phyloP scores from a whole-genome alignment of 1,140 invertebrate species.

The Dufourea novaeangliae region DNA sequence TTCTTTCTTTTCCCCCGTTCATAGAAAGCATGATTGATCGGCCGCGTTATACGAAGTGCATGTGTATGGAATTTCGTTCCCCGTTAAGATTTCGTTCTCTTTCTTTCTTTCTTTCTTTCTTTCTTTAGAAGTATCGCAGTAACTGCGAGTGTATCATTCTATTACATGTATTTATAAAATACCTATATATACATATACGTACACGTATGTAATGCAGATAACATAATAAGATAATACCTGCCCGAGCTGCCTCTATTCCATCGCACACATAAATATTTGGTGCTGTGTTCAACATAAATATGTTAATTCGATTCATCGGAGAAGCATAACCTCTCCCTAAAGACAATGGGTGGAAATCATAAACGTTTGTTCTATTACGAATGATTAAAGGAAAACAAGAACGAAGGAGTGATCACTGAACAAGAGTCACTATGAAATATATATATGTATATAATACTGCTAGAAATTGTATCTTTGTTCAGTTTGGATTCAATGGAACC shows the following conservation, averaged over 20 bases:
- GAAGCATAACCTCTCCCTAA: slow-evolving; percentile 42
- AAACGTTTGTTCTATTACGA: slow-evolving; percentile 27
- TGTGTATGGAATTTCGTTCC: slow-evolving; percentile 18
- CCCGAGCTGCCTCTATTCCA: slow-evolving; percentile 74
- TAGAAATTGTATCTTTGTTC: slow-evolving; percentile 33
- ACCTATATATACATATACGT: slow-evolving; percentile 71
- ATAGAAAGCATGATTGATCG: slow-evolving; percentile 60
- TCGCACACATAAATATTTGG: slow-evolving; percentile 67
- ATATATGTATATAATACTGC: slow-evolving; percentile 42
- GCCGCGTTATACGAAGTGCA: slow-evolving; percentile 57
- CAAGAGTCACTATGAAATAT: slow-evolving; percentile 23
- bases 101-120: slow-evolving; percentile 11
- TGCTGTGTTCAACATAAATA: slow-evolving; percentile 64
- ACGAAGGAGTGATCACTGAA: slow-evolving; percentile 25
- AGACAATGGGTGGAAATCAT: slow-evolving; percentile 42
- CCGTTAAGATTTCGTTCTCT: slow-evolving; percentile 2
- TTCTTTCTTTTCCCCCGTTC: slow-evolving; percentile 18
- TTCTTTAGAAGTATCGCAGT: slow-evolving; percentile 49
- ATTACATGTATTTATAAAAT: slow-evolving; percentile 71
- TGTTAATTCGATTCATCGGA: slow-evolving; percentile 34
- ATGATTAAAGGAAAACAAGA: slow-evolving; percentile 1
- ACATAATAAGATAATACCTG: slow-evolving; percentile 74
- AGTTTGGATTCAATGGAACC: slow-evolving; percentile 16
- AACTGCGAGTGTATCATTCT: slow-evolving; percentile 58
- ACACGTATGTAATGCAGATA: slow-evolving; percentile 71